These are phyloP conservation scores for Carposina sasakii DNA, from an alignment of 1,140 invertebrate species.

Conservation along the genomic window DNA sequence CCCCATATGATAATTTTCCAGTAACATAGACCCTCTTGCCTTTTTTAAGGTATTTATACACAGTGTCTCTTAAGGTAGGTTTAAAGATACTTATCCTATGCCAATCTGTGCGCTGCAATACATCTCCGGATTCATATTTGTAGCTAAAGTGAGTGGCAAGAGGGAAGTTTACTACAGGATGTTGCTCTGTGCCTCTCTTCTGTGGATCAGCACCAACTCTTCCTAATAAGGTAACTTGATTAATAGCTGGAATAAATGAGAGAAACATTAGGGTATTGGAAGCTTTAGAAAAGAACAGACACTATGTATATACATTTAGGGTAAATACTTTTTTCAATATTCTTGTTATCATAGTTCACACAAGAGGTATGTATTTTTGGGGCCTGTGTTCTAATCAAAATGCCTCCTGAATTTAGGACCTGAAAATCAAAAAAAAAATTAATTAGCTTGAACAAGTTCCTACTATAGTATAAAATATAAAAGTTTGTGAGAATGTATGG, in stretches of 20 bases:
- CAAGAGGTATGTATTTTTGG: too few species aligned
- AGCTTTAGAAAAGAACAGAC: too few species aligned
- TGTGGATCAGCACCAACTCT: constrained; percentile 90
- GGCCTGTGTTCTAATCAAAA: too few species aligned
- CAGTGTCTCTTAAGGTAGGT: constrained; percentile 83
- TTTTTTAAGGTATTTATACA: constrained; percentile 87
- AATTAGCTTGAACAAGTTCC: too few species aligned
- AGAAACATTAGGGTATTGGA: background rate
- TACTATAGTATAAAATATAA: too few species aligned
- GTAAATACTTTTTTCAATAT: too few species aligned
- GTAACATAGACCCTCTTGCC: constrained; percentile 89
- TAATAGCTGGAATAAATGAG: constrained; percentile 80
- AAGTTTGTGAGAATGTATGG: too few species aligned
- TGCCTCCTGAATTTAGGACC: too few species aligned
- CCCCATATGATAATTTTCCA: constrained; percentile 89
- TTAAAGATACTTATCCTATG: constrained; percentile 92
- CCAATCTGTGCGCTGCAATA: constrained; percentile 91
- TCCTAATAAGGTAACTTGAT: constrained; percentile 89
- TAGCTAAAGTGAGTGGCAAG: constrained; percentile 92
- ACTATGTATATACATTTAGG: too few species aligned
- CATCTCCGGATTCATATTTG: constrained; percentile 83
- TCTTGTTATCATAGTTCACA: too few species aligned
- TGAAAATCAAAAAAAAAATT: too few species aligned
- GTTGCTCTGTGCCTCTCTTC: constrained; percentile 83
- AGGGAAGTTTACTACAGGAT: constrained; percentile 92